Base-by-base conservation (phyloP, 2,113 vertebrate genomes). In the Ceyx melanurus region DNA sequence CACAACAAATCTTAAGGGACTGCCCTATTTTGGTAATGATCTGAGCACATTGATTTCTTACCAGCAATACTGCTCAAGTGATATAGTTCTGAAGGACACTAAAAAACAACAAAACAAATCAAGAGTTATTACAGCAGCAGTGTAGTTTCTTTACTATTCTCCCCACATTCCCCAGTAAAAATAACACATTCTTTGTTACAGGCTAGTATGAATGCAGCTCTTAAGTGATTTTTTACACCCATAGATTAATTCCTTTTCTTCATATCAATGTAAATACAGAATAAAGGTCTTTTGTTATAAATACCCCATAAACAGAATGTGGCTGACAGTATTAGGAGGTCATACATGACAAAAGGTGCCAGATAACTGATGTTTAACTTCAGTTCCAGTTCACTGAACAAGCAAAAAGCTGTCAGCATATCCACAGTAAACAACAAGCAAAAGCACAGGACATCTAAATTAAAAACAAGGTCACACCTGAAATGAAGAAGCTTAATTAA, bases 11-110 rank as follows among this genome's bases (percentile, higher is more conserved):
- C 86, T 92, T 73, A 60, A 1, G 57, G 53, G 75, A 79, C 50
- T 90, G 50, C 31, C 56, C 31, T 70, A 21, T 85, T 90, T 93
- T 87, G 40, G 86, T 79, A 91, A 87, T 81, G 85, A 86, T 75
- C 66, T 65, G 65, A 77, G 22, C 37, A 77, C 70, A 86, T 26
- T 84, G 84, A 87, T 90, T 95, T 94, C 86, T 70, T 51, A 74
- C 60, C 64, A 77, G 75, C 62, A 87, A 33, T 67, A 74, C 35
- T 79, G 62, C 31, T 79, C 54, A 84, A 76, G 78, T 68, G 37
- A 65, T 88, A 37, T 5, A 26, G 42, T 86, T 93, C 79, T 77
- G 58, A 92, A 87, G 82, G 72, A 73, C 77, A 75, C 35, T 82
- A 81, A 92, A 84, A 66, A 78, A 82, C 31, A 84, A 19, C 23